Percentiles rank a stretch among this genome's conserved stretches.
These are phyloP conservation scores for Stigmatopora argus DNA, from an alignment of 2,113 vertebrate species.

Conservation along the genomic window DNA sequence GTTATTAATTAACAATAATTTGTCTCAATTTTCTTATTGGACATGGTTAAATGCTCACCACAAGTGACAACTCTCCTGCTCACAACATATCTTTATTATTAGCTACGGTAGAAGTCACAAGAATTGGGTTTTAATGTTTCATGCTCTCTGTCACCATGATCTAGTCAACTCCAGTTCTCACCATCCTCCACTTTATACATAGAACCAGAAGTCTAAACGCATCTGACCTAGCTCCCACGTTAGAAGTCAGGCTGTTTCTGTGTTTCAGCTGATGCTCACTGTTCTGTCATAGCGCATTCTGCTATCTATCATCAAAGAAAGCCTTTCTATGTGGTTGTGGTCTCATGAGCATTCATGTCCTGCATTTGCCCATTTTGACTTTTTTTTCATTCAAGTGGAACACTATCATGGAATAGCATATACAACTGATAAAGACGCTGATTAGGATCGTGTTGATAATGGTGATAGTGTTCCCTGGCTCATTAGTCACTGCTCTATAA, in stretches of 20 bases:
- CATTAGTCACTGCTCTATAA: constrained; percentile 26
- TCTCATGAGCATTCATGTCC: constrained; percentile 16
- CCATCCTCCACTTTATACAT: constrained; percentile 2
- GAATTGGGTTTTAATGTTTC: background rate
- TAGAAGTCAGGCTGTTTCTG: constrained; percentile 31
- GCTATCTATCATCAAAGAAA: constrained; percentile 35
- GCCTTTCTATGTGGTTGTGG: constrained; percentile 10
- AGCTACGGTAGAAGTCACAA: background rate
- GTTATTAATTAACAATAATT: background rate
- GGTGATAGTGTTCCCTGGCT: constrained; percentile 22
- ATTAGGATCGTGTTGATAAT: constrained; percentile 39
- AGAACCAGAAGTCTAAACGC: constrained; percentile 4
- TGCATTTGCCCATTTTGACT: constrained; percentile 6
- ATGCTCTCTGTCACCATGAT: background rate
- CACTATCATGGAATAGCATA: constrained; percentile 22
- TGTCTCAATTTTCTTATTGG: background rate
- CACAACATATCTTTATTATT: background rate
- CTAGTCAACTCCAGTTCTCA: background rate
- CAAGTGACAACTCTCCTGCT: background rate
- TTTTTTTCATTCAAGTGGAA: constrained; percentile 15
- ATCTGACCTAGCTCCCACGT: constrained; percentile 21
- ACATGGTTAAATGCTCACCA: background rate
- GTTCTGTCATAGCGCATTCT: constrained; percentile 36
- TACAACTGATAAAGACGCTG: constrained; percentile 20
- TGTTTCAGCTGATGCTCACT: constrained; percentile 44